phyloP scores from a whole-genome alignment of 1,140 invertebrate genomes.

The Dendroctonus valens region DNA sequence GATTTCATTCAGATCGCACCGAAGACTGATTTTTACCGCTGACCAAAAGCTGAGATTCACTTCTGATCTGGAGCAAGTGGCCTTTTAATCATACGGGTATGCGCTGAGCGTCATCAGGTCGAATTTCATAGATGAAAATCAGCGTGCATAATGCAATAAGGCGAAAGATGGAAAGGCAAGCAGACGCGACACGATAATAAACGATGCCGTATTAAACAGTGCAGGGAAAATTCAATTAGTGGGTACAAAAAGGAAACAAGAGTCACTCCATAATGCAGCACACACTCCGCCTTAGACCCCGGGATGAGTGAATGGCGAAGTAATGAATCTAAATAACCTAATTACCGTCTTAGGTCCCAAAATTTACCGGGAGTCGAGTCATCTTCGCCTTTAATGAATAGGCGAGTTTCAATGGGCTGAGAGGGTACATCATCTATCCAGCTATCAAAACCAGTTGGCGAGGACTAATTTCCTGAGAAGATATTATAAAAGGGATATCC shows the following conservation, averaged over 20 bases:
- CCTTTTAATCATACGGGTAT: no score
- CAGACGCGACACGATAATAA: not conserved
- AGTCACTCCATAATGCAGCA: constrained; percentile 20
- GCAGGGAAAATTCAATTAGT: constrained; percentile 17
- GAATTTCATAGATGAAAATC: no score
- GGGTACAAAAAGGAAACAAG: constrained; percentile 15
- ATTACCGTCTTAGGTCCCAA: constrained; percentile 35
- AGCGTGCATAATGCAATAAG: no score
- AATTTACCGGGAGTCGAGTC: constrained; percentile 33
- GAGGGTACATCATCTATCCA: constrained; percentile 19
- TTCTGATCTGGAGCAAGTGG: no score
- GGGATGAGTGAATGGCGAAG: constrained; percentile 34
- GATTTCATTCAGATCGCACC: no score
- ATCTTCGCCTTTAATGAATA: constrained; percentile 38
- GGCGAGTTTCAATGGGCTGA: constrained; percentile 18
- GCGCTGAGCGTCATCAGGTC: no score
- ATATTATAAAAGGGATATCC: no score
- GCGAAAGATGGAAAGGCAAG: no score
- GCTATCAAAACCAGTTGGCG: constrained; percentile 21
- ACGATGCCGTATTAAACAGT: not conserved
- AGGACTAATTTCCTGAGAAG: constrained; percentile 2
- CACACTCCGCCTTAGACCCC: constrained; percentile 11
- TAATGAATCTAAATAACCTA: constrained; percentile 44
- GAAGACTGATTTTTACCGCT: no score
- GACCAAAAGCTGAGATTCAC: no score